Evolutionary conservation across 2,797 vertebrate species (phyloP), one percentile per base, ranked within the genome.

Genomic region (Rachycentron canadum): DNA sequence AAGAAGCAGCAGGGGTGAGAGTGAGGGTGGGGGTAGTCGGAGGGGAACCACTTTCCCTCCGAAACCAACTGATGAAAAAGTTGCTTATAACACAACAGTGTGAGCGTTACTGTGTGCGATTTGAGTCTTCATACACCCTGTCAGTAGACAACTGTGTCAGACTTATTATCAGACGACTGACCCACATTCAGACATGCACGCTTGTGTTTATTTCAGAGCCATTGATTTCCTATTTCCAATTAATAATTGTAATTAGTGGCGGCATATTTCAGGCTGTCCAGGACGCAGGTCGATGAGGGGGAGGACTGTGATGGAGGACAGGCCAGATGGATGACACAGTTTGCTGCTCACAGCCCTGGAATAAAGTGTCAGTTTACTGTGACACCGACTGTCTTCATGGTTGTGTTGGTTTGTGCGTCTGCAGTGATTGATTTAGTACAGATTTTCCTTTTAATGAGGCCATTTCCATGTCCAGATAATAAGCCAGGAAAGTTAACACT

Each of bases 201-300:
- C 84, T 74, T 79, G 85, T 77, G 78, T 93, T 95, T 96, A 95
- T 97, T 96, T 96, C 94, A 95, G 92, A 94, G 89, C 77, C 91
- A 97, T 97, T 88, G 97, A 98, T 97, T 97, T 97, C 97, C 97
- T 95, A 95, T 97, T 96, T 97, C 92, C 96, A 97, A 98, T 98
- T 97, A 97, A 98, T 98, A 97, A 97, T 95, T 96, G 95, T 97
- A 97, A 97, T 98, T 97, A 97, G 96, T 94, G 95, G 95, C 94
- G 90, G 96, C 95, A 93, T 95, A 94, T 96, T 95, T 95, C 91
- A 94, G 95, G 93, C 94, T 85, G 86, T 78, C 87, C 85, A 92
- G 77, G 94, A 78, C 75, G 90, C 53, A 90, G 95, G 95, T 97
- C 96, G 95, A 96, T 97, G 94, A 89, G 70, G 23, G 38, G 60